Base-by-base conservation (phyloP, 2,797 vertebrate species). In the Perdix hodgsoniae region DNA sequence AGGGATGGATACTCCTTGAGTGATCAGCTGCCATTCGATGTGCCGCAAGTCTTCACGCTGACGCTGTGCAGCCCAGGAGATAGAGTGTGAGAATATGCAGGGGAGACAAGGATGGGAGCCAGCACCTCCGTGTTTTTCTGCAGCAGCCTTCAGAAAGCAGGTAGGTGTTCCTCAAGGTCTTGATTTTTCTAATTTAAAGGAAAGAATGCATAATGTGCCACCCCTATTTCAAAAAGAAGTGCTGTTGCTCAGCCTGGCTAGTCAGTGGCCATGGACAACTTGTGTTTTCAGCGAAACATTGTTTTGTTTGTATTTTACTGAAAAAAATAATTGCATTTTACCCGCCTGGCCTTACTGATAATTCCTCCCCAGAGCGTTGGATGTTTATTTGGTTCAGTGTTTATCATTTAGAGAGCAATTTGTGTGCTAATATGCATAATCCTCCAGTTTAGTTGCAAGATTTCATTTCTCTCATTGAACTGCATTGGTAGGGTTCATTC, bases 391-490 rank as follows among this genome's bases (percentile, higher is more conserved):
- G 16, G 26, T 84, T 78, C 56, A 56, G 66, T 50, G 35, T 84
- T 63, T 73, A 86, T 86, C 27, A 86, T 70, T 88, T 88, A 59
- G 83, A 72, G 59, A 33, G 50, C 45, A 83, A 84, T 83, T 88
- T 40, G 44, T 67, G 70, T 73, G 69, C 37, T 88, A 88, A 67
- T 82, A 71, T 13, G 44, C 33, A 37, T 76, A 88, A 93, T 71
- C 64, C 54, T 69, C 57, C 56, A 35, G 71, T 79, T 89, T 75
- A 75, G 78, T 54, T 80, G 78, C 35, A 57, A 91, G 61, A 57
- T 87, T 31, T 90, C 92, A 86, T 40, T 3, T 2, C 52, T 90
- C 29, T 65, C 6, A 1, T 23, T 69, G 72, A 85, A 56, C 63
- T 10, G 8, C 33, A 37, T 76, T 54, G 24, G 24, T 91, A 0